Conservation (phyloP, 2,888 invertebrate genomes). For the Spatulosminthurus flaviceps region DNA sequence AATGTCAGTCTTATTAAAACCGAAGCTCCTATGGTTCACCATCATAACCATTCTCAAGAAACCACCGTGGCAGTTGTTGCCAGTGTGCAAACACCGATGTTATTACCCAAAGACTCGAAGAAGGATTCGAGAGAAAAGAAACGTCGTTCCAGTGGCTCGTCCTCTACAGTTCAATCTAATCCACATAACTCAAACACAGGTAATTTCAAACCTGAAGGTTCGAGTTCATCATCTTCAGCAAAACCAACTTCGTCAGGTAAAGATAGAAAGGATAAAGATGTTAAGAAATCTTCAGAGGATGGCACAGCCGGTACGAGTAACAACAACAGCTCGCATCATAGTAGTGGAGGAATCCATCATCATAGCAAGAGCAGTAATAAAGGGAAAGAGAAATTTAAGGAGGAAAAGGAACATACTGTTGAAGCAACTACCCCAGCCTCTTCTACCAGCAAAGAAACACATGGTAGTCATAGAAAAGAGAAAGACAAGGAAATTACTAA, state of each 20-base stretch:
- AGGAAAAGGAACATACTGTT: conserved; percentile 56
- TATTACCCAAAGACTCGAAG: conserved; percentile 55
- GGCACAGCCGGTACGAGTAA: conserved; percentile 64
- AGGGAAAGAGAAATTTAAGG: conserved; percentile 57
- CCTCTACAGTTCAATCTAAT: conserved; percentile 44
- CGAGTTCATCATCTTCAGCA: conserved; percentile 48
- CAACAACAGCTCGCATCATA: conserved; percentile 60
- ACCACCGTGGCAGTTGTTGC: conserved; percentile 62
- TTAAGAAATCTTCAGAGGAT: conserved; percentile 65
- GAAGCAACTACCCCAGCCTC: conserved; percentile 44
- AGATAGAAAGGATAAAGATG: conserved; percentile 67
- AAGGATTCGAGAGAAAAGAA: conserved; percentile 60
- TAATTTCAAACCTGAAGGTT: conserved; percentile 47
- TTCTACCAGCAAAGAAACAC: conserved; percentile 55
- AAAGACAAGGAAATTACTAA: conserved; percentile 58
- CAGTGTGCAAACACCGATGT: conserved; percentile 48
- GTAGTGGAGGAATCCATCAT: conserved; percentile 57
- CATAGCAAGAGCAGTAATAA: conserved; percentile 50
- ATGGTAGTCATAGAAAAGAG: conserved; percentile 52
- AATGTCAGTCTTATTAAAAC: conserved; percentile 51
- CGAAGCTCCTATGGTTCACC: conserved; percentile 53
- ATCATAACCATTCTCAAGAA: conserved; percentile 52
- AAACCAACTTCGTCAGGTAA: conserved; percentile 65
- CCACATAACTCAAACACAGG: conserved; percentile 52
- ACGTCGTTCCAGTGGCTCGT: conserved; percentile 54